phyloP scores from a whole-genome alignment of 2,888 invertebrate genomes.

The Osedax frankpressi region DNA sequence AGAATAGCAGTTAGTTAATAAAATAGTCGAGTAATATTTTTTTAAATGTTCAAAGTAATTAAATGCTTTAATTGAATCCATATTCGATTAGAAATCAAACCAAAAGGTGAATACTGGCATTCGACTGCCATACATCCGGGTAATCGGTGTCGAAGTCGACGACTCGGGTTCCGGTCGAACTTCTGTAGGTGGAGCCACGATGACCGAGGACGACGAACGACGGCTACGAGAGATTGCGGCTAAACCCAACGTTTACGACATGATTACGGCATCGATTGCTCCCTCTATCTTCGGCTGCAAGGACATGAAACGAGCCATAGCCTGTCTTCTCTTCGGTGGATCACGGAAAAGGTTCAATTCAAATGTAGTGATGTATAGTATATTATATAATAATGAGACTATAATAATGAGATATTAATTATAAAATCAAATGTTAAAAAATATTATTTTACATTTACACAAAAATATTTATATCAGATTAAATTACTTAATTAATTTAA shows the following conservation, averaged over 20 bases:
- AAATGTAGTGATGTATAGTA: too few relatives aligned
- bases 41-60: neutral
- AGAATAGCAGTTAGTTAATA: too few relatives aligned
- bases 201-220: constrained; percentile 61
- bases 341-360: constrained; percentile 52
- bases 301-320: constrained; percentile 93
- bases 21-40: too few relatives aligned
- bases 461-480: too few relatives aligned
- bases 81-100: constrained; percentile 54
- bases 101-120: constrained; percentile 63
- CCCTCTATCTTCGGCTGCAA: constrained; percentile 86
- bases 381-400: too few relatives aligned
- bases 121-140: constrained; percentile 80
- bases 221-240: constrained; percentile 70
- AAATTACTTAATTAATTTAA: too few relatives aligned
- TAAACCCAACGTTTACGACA: constrained; percentile 72
- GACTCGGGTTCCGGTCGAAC: constrained; percentile 49
- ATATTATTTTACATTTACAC: too few relatives aligned
- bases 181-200: constrained; percentile 34
- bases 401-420: too few relatives aligned
- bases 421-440: too few relatives aligned
- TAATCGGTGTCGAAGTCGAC: constrained; percentile 78
- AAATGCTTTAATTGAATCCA: neutral
- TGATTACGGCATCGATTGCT: constrained; percentile 76
- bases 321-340: constrained; percentile 86